These are phyloP conservation scores for Chiloscyllium punctatum DNA, from an alignment of 2,797 vertebrate species.

Conservation along the genomic window DNA sequence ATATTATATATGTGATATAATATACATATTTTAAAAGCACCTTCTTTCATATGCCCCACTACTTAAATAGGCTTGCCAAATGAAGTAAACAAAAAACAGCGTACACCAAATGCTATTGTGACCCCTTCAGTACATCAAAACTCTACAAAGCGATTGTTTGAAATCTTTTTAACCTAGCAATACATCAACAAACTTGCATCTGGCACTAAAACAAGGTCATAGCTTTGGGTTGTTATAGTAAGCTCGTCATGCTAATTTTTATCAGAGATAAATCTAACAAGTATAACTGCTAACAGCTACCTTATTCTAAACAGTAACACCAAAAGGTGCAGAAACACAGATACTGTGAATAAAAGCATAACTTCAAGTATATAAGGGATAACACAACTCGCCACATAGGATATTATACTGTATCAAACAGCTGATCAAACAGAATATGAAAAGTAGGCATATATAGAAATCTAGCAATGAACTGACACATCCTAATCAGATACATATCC, in stretches of 20 bases:
- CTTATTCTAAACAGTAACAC: slow-evolving; percentile 82
- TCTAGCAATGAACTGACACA: slow-evolving; percentile 60
- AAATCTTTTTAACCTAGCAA: slow-evolving; percentile 55
- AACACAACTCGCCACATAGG: slow-evolving; percentile 81
- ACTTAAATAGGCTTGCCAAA: slow-evolving; percentile 15
- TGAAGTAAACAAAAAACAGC: slow-evolving; percentile 35
- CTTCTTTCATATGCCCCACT: slow-evolving; percentile 4
- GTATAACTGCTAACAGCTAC: slow-evolving; percentile 76
- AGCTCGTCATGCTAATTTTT: slow-evolving; percentile 67
- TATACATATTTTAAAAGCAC: slow-evolving; percentile 6
- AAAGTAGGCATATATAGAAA: slow-evolving; percentile 61
- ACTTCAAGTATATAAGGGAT: slow-evolving; percentile 68
- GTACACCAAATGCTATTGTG: slow-evolving; percentile 48
- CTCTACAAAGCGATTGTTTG: slow-evolving; percentile 46
- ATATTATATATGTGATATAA: not conserved
- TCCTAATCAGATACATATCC: slow-evolving; percentile 54
- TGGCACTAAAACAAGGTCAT: slow-evolving; percentile 69
- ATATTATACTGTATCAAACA: slow-evolving; percentile 75
- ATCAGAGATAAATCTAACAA: slow-evolving; percentile 52
- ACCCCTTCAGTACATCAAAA: slow-evolving; percentile 51
- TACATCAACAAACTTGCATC: slow-evolving; percentile 63
- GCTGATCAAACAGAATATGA: slow-evolving; percentile 57
- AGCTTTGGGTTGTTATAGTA: slow-evolving; percentile 63
- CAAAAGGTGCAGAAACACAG: slow-evolving; percentile 80
- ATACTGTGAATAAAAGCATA: slow-evolving; percentile 68